A percentile compares a stretch with the other conserved stretches of the same genome.
Conservation (phyloP, 2,113 vertebrate species). For the Rhinolophus ferrumequinum region DNA sequence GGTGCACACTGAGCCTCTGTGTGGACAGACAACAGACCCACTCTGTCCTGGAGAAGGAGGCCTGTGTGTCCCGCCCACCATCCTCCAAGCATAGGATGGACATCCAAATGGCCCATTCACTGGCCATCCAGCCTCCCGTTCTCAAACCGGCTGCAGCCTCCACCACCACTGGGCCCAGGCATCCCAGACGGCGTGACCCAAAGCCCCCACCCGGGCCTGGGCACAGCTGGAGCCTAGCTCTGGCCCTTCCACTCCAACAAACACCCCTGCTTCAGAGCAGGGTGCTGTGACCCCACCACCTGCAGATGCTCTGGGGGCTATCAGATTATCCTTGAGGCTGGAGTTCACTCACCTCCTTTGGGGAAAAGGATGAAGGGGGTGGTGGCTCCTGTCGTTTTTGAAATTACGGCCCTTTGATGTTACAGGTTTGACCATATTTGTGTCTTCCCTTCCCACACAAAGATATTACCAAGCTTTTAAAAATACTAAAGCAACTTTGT, state of each 20-base stretch:
- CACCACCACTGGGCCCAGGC: not conserved
- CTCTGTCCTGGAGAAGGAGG: constrained; percentile 51
- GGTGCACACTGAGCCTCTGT: constrained; percentile 52
- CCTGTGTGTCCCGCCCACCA: not conserved
- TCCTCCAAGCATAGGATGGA: not conserved
- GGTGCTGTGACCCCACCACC: not conserved
- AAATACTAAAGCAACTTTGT: not conserved
- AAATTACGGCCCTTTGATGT: not conserved
- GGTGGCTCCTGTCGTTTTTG: not conserved
- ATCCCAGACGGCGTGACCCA: accelerated
- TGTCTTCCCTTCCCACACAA: not conserved
- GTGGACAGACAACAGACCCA: constrained; percentile 48
- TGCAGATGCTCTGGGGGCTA: not conserved
- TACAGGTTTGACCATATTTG: not conserved
- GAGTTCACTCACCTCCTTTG: not conserved
- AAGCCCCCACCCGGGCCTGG: not conserved
- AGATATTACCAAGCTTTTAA: not conserved
- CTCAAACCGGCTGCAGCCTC: not conserved
- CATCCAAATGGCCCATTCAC: not conserved
- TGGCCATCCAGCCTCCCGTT: not conserved
- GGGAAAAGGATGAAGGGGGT: not conserved
- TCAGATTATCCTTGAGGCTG: not conserved
- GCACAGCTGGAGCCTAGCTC: not conserved
- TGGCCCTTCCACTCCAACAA: not conserved
- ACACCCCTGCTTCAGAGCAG: not conserved